Conservation (phyloP, 2,888 invertebrate species). For the Tinea pellionella region DNA sequence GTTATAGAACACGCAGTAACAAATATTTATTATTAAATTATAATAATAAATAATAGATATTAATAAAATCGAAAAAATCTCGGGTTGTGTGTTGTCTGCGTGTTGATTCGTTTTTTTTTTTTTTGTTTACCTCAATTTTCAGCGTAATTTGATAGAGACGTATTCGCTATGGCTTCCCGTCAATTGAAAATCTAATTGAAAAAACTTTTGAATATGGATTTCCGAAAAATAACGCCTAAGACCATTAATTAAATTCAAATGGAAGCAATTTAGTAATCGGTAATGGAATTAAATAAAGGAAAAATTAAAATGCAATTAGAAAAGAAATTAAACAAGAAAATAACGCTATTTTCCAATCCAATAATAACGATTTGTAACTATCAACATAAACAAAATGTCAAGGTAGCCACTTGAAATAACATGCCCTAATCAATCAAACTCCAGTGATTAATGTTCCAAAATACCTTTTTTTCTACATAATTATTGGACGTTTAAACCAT, state of each 20-base stretch:
- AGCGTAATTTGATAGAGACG: no score
- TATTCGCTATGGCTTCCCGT: no score
- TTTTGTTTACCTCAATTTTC: no score
- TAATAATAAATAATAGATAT: no score
- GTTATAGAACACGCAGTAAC: no score
- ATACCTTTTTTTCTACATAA: neutral
- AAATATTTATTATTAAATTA: no score
- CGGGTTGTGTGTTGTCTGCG: no score
- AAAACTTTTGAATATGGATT: no score
- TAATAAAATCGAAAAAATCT: neutral
- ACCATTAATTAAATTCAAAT: neutral
- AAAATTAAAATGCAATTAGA: neutral
- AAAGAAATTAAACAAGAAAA: neutral
- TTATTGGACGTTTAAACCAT: neutral
- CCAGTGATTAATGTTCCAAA: neutral
- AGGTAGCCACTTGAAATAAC: neutral
- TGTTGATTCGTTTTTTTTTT: no score
- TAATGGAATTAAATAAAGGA: neutral
- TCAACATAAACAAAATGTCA: neutral
- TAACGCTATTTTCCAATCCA: no score
- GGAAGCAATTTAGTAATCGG: neutral
- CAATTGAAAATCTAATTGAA: no score
- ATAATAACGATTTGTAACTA: neutral
- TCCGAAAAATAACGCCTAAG: no score
- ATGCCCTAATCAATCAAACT: neutral